phyloP scores from a whole-genome alignment of 2,888 invertebrate species.

The Standfussiana lucernea region DNA sequence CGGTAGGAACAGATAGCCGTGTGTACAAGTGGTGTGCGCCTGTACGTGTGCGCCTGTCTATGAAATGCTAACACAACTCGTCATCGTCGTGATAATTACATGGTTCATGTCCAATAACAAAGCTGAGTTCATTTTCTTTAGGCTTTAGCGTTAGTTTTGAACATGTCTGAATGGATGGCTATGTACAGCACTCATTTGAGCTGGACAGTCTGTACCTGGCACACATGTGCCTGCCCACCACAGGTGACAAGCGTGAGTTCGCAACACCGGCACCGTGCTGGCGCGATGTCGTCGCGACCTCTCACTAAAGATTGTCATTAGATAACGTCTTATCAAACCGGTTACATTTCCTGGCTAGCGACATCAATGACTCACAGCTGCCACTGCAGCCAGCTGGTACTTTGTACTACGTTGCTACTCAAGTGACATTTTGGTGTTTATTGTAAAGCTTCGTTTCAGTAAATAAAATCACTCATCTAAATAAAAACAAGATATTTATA shows the following conservation, averaged over 20 bases:
- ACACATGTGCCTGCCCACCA: background rate
- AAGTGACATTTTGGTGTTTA: background rate
- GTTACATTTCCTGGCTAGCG: conserved; percentile 22
- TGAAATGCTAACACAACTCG: conserved; percentile 8
- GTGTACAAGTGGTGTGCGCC: background rate
- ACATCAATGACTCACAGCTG: conserved; percentile 7
- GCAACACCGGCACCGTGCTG: too few species aligned
- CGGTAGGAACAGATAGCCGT: background rate
- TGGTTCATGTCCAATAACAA: too few species aligned
- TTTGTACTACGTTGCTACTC: background rate
- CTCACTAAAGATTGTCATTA: background rate
- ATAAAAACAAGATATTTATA: too few species aligned
- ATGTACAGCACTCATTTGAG: too few species aligned
- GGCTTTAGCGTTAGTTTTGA: background rate
- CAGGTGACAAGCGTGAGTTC: background rate
- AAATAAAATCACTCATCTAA: too few species aligned
- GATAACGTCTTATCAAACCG: conserved; percentile 8
- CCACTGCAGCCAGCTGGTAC: background rate
- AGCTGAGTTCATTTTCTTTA: background rate
- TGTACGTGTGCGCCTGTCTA: background rate
- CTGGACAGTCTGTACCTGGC: background rate
- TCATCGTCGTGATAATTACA: background rate
- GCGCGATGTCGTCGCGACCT: background rate
- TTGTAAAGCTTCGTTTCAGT: background rate
- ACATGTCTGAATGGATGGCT: too few species aligned